phyloP scores from a whole-genome alignment of 1,140 invertebrate genomes.

The Atopsyche davidsoni region DNA sequence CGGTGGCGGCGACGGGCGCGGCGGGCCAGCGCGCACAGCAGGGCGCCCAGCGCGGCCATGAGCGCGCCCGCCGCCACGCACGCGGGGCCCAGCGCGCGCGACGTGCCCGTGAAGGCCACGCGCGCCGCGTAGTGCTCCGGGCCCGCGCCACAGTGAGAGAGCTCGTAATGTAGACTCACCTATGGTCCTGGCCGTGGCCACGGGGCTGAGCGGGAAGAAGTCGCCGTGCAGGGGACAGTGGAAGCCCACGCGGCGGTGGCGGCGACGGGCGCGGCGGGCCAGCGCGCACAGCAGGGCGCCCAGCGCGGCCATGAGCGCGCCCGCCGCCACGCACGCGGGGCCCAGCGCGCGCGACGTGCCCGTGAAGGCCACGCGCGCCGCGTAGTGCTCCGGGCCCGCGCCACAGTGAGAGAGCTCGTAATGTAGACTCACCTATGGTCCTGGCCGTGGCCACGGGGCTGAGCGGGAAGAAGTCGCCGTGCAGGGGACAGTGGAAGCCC shows the following conservation, averaged over 20 bases:
- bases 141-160: too few species aligned
- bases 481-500: slow-evolving; percentile 70
- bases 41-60: slow-evolving; percentile 56
- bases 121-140: slow-evolving; percentile 62
- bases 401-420: too few species aligned
- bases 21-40: slow-evolving; percentile 59
- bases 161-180: too few species aligned
- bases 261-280: slow-evolving; percentile 56
- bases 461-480: slow-evolving; percentile 70
- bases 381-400: slow-evolving; percentile 63
- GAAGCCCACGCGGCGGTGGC: slow-evolving; percentile 64
- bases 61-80: slow-evolving; percentile 65
- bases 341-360: slow-evolving; percentile 65
- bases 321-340: slow-evolving; percentile 65
- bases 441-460: slow-evolving; percentile 53
- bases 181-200: slow-evolving; percentile 43
- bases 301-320: slow-evolving; percentile 59
- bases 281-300: slow-evolving; percentile 58
- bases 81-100: slow-evolving; percentile 62
- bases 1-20: slow-evolving; percentile 59
- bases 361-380: slow-evolving; percentile 62
- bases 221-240: slow-evolving; percentile 72
- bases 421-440: slow-evolving; percentile 32
- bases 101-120: slow-evolving; percentile 66
- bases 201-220: slow-evolving; percentile 66